Percentiles rank a stretch among this genome's conserved stretches.
Conservation (phyloP, 2,888 invertebrate species). For the Drosophila setosimentum region DNA sequence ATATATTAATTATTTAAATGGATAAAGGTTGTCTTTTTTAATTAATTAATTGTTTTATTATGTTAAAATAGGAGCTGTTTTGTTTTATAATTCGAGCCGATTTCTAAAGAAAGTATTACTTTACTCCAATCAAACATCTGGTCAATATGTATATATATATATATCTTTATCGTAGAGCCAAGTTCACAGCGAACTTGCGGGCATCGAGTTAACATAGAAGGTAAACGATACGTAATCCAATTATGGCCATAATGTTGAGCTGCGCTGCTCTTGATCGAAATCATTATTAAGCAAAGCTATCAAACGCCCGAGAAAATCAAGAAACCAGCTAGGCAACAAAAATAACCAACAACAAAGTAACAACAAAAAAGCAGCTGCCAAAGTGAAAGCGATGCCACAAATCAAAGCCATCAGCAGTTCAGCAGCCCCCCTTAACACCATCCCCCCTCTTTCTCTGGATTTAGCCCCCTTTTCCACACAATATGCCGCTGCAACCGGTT, state of each 20-base stretch:
- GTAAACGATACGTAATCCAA: conserved; percentile 44
- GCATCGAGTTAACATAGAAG: conserved; percentile 41
- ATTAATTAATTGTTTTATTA: not conserved
- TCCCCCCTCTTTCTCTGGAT: not conserved
- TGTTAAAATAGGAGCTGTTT: not conserved
- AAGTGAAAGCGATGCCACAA: conserved; percentile 78
- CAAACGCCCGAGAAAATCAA: conserved; percentile 7
- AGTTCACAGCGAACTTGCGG: conserved; percentile 39
- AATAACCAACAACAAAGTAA: conserved; percentile 5
- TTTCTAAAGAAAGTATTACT: not conserved
- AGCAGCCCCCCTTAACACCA: not conserved
- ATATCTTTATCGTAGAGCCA: not conserved
- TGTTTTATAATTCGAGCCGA: not conserved
- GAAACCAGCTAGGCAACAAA: not conserved
- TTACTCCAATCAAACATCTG: not conserved
- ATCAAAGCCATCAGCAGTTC: conserved; percentile 59
- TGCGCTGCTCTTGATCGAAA: conserved; percentile 50
- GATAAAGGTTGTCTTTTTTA: not conserved
- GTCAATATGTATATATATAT: not conserved
- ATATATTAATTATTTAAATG: not conserved
- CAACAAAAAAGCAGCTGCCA: conserved; percentile 36
- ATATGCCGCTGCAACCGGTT: conserved; percentile 45
- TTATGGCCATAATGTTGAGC: conserved; percentile 28
- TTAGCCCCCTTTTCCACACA: not conserved
- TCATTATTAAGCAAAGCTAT: conserved; percentile 32